phyloP scores from a whole-genome alignment of 2,888 invertebrate species.

The Vesta saturnalis region DNA sequence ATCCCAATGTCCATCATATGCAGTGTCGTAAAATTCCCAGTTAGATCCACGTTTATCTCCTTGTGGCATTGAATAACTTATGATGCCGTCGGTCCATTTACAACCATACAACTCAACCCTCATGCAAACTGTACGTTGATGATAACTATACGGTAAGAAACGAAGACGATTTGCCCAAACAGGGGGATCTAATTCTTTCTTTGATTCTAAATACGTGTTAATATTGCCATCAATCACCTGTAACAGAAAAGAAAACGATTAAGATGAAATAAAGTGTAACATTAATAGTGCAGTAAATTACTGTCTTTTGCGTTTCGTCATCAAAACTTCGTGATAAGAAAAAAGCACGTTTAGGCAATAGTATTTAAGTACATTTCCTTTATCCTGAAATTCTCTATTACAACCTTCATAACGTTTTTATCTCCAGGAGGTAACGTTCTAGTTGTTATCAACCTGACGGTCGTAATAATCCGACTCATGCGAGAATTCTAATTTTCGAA shows the following conservation, averaged over 20 bases:
- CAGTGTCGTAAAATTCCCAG: slow-evolving; percentile 84
- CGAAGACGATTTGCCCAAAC: slow-evolving; percentile 87
- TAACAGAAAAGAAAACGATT: slow-evolving; percentile 38
- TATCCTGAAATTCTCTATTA: slow-evolving; percentile 33
- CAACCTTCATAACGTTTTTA: slow-evolving; percentile 41
- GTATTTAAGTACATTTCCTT: slow-evolving; percentile 30
- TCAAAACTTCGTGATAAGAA: slow-evolving; percentile 5
- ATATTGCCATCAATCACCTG: slow-evolving; percentile 87
- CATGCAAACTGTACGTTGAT: slow-evolving; percentile 89
- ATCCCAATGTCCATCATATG: slow-evolving; percentile 87
- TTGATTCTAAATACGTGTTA: slow-evolving; percentile 84
- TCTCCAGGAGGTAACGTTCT: slow-evolving; percentile 42
- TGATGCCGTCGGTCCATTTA: slow-evolving; percentile 83
- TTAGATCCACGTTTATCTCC: slow-evolving; percentile 84
- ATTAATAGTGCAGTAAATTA: background rate
- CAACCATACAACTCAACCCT: slow-evolving; percentile 92
- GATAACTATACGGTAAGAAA: slow-evolving; percentile 86
- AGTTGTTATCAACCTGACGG: slow-evolving; percentile 41
- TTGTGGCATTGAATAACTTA: slow-evolving; percentile 88
- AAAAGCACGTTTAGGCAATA: slow-evolving; percentile 22
- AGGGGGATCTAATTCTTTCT: slow-evolving; percentile 81
- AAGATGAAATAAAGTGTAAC: slow-evolving; percentile 1
- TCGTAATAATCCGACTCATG: slow-evolving; percentile 50
- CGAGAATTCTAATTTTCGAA: slow-evolving; percentile 50
- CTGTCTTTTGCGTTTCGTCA: background rate